Percentiles rank a stretch among this genome's conserved stretches.
Evolutionary conservation across 2,797 vertebrate species (phyloP).

Genomic region (Rhinoraja longicauda): DNA sequence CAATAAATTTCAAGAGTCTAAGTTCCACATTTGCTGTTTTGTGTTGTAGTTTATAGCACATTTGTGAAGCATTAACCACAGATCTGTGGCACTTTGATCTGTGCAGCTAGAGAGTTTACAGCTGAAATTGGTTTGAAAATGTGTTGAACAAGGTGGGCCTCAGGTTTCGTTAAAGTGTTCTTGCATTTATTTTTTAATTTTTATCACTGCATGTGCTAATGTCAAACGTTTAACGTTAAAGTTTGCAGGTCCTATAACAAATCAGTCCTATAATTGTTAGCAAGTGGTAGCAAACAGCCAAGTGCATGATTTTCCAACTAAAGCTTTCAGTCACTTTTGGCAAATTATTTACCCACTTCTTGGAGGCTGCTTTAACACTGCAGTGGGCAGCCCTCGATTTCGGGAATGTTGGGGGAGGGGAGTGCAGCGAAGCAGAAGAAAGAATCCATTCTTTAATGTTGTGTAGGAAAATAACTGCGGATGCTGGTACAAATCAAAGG

Average conservation of each 20-base stretch:
- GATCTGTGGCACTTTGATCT: not conserved
- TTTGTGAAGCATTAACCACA: not conserved
- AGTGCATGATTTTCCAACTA: not conserved
- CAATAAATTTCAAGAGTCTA: slow-evolving; percentile 7
- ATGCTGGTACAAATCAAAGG: too few relatives aligned
- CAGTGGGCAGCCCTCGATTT: not conserved
- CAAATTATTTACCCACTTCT: not conserved
- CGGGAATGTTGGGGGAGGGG: too few relatives aligned
- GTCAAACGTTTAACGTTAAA: not conserved
- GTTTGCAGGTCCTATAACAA: not conserved
- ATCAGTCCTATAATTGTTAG: not conserved
- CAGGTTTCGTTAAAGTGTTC: not conserved
- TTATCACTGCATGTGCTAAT: not conserved
- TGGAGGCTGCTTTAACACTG: not conserved
- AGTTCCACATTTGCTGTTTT: not conserved
- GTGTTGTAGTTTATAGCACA: not conserved
- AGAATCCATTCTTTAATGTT: not conserved
- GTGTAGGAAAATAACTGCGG: too few relatives aligned
- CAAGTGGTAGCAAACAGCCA: not conserved
- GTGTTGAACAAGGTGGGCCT: not conserved
- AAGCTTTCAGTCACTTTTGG: not conserved
- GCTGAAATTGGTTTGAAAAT: not conserved
- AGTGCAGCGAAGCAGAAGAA: too few relatives aligned
- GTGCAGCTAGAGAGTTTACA: not conserved
- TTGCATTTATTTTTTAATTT: not conserved